Evolutionary conservation across 2,888 invertebrate genomes (phyloP), one percentile per base, ranked within the genome.

Genomic region (Geophilus truncorum): DNA sequence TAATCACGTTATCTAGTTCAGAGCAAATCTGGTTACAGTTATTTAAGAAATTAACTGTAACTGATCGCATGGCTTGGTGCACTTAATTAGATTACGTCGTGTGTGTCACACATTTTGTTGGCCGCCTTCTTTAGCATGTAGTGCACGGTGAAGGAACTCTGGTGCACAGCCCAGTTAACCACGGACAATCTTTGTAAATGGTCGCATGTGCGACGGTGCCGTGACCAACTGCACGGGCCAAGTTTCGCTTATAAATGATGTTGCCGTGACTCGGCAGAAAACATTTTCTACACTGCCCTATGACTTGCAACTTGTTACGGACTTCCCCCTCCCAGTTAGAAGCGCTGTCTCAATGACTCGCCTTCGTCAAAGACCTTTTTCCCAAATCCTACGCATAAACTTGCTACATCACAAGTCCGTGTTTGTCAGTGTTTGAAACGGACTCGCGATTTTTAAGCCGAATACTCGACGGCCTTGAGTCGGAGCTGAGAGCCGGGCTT

Each of bases 161-260:
- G 45, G 40, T 45, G 45, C 45, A 15, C 45, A 45, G 18, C 45
- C 45, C 18, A 45, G 45, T 45, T 45, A 45, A 45, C 45, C 45
- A 45, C 45, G 45, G 45, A 45, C 45, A 45, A n/a, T n/a, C 45
- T 45, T 45, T 45, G 45, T 45, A 45, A 45, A 45, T 45, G 45
- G 45, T n/a, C 45, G 18, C 45, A 45, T 45, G 45, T 45, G 45
- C 45, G 45, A n/a, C 18, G n/a, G 45, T n/a, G 45, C 77, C 77
- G 77, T 77, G 77, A 77, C 77, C 77, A 77, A 34, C 77, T 45
- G 45, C 45, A 30, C 77, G 77, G 30, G 77, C 32, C 77, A 21
- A 36, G 77, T 77, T 77, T 45, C 45, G 45, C 18, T 77, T 77
- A 77, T 77, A 77, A 77, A 77, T 77, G 77, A 77, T 77, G 77